phyloP scores from a whole-genome alignment of 2,888 invertebrate species.

The Nematopogon swammerdamellus region DNA sequence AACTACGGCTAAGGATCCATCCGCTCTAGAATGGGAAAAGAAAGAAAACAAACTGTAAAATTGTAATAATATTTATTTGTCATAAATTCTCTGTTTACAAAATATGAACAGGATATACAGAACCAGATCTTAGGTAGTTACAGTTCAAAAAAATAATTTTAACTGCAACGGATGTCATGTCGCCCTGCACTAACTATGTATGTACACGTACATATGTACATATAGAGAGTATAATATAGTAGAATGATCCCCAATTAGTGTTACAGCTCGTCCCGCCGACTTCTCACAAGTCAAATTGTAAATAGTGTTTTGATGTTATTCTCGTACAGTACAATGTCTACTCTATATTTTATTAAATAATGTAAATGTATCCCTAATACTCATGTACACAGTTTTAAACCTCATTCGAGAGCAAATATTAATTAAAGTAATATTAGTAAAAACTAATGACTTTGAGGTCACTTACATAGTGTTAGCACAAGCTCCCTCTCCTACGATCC shows the following conservation, averaged over 20 bases:
- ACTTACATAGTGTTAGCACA: slow-evolving; percentile 17
- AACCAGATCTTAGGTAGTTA: too few relatives aligned
- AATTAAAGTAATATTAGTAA: slow-evolving; percentile 30
- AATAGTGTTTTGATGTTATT: background rate
- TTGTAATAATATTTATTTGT: background rate
- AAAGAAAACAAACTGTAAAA: background rate
- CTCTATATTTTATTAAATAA: background rate
- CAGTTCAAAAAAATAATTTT: too few relatives aligned
- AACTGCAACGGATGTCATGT: too few relatives aligned
- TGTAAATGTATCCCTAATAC: background rate
- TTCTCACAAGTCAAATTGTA: too few relatives aligned
- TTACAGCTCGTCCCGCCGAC: too few relatives aligned
- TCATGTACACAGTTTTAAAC: background rate
- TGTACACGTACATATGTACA: too few relatives aligned
- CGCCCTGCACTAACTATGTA: too few relatives aligned
- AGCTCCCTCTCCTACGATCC: background rate
- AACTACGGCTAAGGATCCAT: too few relatives aligned
- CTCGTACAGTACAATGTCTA: background rate
- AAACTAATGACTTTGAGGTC: slow-evolving; percentile 35
- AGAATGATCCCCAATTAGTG: too few relatives aligned
- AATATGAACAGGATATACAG: background rate
- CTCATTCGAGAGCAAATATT: background rate
- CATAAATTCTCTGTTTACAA: background rate
- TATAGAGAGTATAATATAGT: too few relatives aligned
- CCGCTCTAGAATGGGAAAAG: too few relatives aligned